phyloP scores from a whole-genome alignment of 2,797 vertebrate genomes.

The Pangasius macronema region DNA sequence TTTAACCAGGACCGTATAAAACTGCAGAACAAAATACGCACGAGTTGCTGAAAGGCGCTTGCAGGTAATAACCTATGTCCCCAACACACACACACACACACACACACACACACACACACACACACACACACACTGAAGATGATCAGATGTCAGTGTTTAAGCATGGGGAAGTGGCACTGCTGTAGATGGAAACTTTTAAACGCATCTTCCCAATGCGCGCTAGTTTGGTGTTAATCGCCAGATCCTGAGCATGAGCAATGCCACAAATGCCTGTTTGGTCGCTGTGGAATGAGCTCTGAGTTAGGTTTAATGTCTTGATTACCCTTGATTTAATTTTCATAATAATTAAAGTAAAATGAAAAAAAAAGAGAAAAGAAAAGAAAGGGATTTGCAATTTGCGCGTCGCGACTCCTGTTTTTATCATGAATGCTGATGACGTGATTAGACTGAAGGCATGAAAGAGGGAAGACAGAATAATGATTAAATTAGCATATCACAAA shows the following conservation, averaged over 20 bases:
- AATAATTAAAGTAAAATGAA: conserved; percentile 80
- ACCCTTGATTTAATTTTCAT: conserved; percentile 81
- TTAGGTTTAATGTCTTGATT: conserved; percentile 77
- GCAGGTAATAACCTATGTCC: background rate
- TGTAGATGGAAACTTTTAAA: background rate
- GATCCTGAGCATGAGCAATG: background rate
- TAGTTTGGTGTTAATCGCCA: background rate
- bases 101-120: background rate
- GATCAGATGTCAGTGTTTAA: background rate
- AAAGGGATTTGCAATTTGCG: background rate
- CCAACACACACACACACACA: background rate
- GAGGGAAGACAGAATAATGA: conserved; percentile 71
- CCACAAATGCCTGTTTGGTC: conserved; percentile 56
- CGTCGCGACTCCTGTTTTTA: conserved; percentile 41
- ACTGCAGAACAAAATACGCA: background rate
- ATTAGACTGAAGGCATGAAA: conserved; percentile 76
- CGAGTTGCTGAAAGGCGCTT: background rate
- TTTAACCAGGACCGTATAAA: background rate
- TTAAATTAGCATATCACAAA: conserved; percentile 80
- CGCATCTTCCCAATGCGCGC: background rate
- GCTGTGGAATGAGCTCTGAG: conserved; percentile 76
- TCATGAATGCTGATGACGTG: conserved; percentile 73
- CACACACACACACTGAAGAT: background rate
- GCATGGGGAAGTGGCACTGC: background rate
- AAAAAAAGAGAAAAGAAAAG: conserved; percentile 51